These are phyloP conservation scores for Dreissena polymorpha DNA, from an alignment of 1,140 invertebrate species.

Conservation along the genomic window DNA sequence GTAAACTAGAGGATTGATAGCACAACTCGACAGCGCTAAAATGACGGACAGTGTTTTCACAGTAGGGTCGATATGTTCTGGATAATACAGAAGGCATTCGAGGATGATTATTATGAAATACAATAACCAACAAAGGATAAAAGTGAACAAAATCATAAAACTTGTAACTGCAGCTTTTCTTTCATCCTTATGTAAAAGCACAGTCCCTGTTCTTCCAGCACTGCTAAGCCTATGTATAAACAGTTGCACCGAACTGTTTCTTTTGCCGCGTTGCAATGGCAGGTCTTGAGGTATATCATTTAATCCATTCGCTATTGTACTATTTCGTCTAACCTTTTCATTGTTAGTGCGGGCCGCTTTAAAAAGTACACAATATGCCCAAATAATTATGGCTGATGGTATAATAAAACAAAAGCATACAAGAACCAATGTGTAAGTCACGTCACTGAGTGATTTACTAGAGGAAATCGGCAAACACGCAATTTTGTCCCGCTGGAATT, in stretches of 20 bases:
- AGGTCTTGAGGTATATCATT: conserved; percentile 61
- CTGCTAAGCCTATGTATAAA: conserved; percentile 71
- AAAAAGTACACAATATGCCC: conserved; percentile 88
- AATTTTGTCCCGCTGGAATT: conserved; percentile 73
- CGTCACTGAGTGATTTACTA: conserved; percentile 58
- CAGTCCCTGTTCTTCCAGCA: conserved; percentile 60
- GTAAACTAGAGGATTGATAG: conserved; percentile 82
- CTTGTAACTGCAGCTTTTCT: conserved; percentile 83
- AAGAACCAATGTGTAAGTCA: conserved; percentile 72
- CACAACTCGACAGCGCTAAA: conserved; percentile 76
- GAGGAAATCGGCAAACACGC: conserved; percentile 74
- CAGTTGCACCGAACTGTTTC: conserved; percentile 74
- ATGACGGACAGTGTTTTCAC: conserved; percentile 70
- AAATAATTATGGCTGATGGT: conserved; percentile 85
- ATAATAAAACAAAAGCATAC: conserved; percentile 82
- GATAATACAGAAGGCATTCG: conserved; percentile 70
- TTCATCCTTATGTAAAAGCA: conserved; percentile 80
- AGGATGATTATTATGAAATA: conserved; percentile 80
- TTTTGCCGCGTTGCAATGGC: conserved; percentile 57
- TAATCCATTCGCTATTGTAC: conserved; percentile 77
- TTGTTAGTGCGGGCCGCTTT: conserved; percentile 86
- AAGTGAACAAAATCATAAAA: conserved; percentile 82
- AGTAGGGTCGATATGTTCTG: conserved; percentile 64
- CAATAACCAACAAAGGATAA: conserved; percentile 82
- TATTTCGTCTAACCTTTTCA: conserved; percentile 85